Base-by-base conservation (phyloP, 2,113 vertebrate species). In the Agapornis roseicollis region DNA sequence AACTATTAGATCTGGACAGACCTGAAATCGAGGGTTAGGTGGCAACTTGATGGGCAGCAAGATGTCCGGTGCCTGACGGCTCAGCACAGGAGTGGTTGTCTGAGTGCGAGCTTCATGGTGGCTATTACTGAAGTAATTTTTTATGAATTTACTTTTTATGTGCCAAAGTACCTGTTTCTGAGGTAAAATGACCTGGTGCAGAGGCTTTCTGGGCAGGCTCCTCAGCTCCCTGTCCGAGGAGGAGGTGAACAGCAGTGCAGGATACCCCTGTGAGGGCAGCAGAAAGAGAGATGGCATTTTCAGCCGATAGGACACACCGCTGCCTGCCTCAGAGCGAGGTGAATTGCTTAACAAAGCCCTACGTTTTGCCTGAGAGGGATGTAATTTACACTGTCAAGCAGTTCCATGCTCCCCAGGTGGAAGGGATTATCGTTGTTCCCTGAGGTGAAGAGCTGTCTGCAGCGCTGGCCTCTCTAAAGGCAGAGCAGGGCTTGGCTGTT, bases 41-140 rank as follows among this genome's bases (percentile, higher is more conserved):
- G 7, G 44, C 28, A 39, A 10, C 23, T 14, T 2, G 0, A 15
- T 44, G 22, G 12, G 33, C 42, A 33, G 44, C 27, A 37, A 70
- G 35, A 64, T 0, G 3, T 8, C 39, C 2, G 0, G 13, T n/a
- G 13, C 35, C 27, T 18, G 39, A 23, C 1, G 7, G 35, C 65
- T 77, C 47, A n/a, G 24, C 6, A 3, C 4, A 1, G 15, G 17
- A 4, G 5, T 3, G 25, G 24, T 13, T 25, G 27, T 50, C 20
- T 15, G 13, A 27, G 31, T 35, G 5, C 4, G 5, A 63, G 22
- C 41, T 68, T 22, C 14, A 1, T 1, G 9, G n/a, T 10, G 31
- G 20, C 11, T 13, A 1, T 13, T 8, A 27, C 61, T 11, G 2
- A 35, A 31, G 35, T 14, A 2, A 46, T 3, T 53, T 29, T 46